phyloP scores from a whole-genome alignment of 2,797 vertebrate genomes.

The Cossypha heuglini region DNA sequence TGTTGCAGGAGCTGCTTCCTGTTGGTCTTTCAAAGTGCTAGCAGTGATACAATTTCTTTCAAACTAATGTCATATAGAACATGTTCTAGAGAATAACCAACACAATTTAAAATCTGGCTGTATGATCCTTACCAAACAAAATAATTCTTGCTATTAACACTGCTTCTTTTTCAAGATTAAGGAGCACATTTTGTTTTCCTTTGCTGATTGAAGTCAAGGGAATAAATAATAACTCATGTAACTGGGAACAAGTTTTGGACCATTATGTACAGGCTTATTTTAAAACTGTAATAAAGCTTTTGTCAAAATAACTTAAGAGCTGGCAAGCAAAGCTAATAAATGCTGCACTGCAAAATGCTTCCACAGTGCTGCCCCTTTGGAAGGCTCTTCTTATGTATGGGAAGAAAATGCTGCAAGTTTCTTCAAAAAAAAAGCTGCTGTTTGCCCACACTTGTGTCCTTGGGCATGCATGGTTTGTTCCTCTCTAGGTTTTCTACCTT shows the following conservation, averaged over 20 bases:
- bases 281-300: background rate
- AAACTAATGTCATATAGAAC: conserved; percentile 1
- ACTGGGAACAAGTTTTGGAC: background rate
- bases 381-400: background rate
- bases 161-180: background rate
- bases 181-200: background rate
- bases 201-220: background rate
- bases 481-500: background rate
- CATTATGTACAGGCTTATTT: background rate
- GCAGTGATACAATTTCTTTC: background rate
- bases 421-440: background rate
- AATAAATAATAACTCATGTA: background rate
- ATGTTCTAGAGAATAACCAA: background rate
- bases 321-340: background rate
- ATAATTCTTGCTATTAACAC: conserved; percentile 9
- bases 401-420: background rate
- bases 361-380: background rate
- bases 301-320: background rate
- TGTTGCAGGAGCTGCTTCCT: conserved; percentile 29
- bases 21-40: conserved; percentile 31
- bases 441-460: too few relatives aligned
- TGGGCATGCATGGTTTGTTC: background rate
- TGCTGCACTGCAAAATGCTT: background rate
- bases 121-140: conserved; percentile 13
- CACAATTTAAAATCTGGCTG: background rate